phyloP scores from a whole-genome alignment of 2,113 vertebrate species.

The Catharus minimus region DNA sequence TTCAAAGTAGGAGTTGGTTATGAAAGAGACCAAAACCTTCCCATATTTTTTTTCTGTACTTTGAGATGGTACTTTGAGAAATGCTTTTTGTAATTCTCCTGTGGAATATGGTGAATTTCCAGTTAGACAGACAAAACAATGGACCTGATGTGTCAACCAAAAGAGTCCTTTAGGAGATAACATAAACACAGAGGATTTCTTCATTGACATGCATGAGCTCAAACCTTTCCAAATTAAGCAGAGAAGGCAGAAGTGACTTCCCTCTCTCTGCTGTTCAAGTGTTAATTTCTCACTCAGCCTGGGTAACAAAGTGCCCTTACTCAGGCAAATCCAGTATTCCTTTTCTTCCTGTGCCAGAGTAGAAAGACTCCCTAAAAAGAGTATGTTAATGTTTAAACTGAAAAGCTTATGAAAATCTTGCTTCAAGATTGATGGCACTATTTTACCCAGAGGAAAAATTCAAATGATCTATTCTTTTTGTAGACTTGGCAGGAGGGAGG shows the following conservation, averaged over 20 bases:
- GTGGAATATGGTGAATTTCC: background rate
- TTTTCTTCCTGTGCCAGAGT: background rate
- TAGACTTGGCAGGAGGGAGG: background rate
- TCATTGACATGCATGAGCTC: background rate
- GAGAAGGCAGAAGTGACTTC: background rate
- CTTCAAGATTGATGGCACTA: background rate
- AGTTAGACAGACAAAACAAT: background rate
- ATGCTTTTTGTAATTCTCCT: accelerated
- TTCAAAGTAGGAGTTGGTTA: accelerated
- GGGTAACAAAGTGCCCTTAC: background rate
- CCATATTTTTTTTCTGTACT: background rate
- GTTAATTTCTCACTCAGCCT: background rate
- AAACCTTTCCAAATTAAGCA: background rate
- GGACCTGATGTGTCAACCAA: background rate
- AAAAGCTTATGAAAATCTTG: background rate
- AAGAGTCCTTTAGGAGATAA: background rate
- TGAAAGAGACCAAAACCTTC: background rate
- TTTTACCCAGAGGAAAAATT: background rate
- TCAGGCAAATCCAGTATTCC: background rate
- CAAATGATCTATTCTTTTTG: background rate
- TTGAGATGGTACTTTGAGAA: background rate
- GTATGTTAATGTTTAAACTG: background rate
- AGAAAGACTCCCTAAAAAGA: background rate
- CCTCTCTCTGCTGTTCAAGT: background rate
- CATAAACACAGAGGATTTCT: background rate